Percentiles rank a stretch among this genome's conserved stretches.
These are phyloP conservation scores for Cryptoleucopteryx plumbea DNA, from an alignment of 2,113 vertebrate genomes.

Conservation along the genomic window DNA sequence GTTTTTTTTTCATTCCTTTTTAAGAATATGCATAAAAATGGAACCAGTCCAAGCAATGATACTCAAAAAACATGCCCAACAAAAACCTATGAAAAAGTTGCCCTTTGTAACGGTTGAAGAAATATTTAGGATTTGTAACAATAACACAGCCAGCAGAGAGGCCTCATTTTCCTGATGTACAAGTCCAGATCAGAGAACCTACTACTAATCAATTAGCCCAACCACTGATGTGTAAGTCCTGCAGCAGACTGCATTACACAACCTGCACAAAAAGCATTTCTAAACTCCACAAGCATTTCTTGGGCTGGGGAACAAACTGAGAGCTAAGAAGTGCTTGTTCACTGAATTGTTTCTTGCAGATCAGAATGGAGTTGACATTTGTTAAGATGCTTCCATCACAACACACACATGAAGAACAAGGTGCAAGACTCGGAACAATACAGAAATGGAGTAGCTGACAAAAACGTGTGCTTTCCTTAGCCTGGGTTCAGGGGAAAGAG, in stretches of 20 bases:
- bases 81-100: neutral
- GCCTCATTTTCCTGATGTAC: neutral
- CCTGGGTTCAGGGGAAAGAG: neutral
- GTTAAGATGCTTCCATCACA: neutral
- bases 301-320: neutral
- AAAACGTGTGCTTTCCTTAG: accelerated
- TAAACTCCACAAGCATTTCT: neutral
- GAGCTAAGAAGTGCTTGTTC: neutral
- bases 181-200: neutral
- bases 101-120: neutral
- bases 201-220: neutral
- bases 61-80: neutral
- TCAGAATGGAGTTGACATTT: neutral
- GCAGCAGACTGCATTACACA: neutral
- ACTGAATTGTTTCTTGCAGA: neutral
- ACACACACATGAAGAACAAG: neutral
- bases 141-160: neutral
- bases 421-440: neutral
- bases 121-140: neutral
- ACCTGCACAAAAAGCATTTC: neutral
- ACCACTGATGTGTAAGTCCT: neutral
- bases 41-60: neutral
- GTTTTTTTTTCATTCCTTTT: neutral
- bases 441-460: neutral
- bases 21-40: neutral